Base-by-base conservation (phyloP, 1,140 invertebrate genomes). In the Lucilia cuprina region DNA sequence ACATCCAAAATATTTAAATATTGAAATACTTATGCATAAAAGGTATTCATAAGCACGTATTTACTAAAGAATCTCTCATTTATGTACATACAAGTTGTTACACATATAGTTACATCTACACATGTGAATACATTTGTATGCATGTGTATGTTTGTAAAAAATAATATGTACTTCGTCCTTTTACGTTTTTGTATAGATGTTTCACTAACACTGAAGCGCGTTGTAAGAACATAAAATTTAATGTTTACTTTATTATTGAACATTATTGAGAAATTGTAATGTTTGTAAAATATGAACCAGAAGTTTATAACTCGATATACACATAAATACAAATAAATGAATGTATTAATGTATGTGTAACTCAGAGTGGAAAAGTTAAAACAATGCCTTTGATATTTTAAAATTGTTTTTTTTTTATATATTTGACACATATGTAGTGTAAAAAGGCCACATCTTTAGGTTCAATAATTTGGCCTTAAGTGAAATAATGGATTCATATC, bases 191-290 rank as follows among this genome's bases (percentile, higher is more conserved):
- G 55, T 60, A n/a, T 60, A 60, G 14, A n/a, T n/a, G 55, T 60
- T 60, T n/a, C 41, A 55, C 50, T 55, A 4, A 70, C 19, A 70
- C 65, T 12, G 5, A 25, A 21, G 19, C 19, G 19, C 65, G 19
- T 25, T 80, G 77, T 80, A 10, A 21, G 41, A 80, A 80, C 77
- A 80, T 80, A 49, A 80, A 80, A 80, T 50, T 80, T 80, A 80
- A 80, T 80, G 77, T 80, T 80, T 80, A 80, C 77, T 49, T 78
- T 80, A 49, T 80, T 80, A 80, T 80, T 80, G 77, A 80, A 80
- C 77, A 34, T 80, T 80, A 80, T 80, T 80, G 77, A 49, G 77
- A 80, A 80, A 49, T 80, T 83, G 70, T 83, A 83, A 83, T 83
- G 55, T 25, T 14, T 78, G 34, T 47, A 78, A 78, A 55, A 70